Evolutionary conservation across 1,140 invertebrate species (phyloP).

Genomic region (Danaus plexippus): DNA sequence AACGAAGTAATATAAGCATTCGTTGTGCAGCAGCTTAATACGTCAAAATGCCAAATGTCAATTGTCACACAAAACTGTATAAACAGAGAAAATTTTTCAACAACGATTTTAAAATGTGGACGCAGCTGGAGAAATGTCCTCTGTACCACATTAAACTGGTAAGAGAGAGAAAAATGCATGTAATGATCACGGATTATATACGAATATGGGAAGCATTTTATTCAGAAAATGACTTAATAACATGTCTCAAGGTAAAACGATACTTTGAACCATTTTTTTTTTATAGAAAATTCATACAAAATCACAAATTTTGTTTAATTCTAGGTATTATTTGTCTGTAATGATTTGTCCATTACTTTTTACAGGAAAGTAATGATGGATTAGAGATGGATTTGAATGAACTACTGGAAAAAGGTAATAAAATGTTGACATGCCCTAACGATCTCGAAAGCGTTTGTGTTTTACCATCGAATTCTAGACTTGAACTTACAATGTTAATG

Average conservation of each 20-base stretch:
- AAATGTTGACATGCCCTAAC: conserved; percentile 32
- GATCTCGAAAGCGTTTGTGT: conserved; percentile 31
- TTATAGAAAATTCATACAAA: conserved; percentile 5
- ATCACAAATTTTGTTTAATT: too few relatives aligned
- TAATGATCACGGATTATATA: conserved; percentile 17
- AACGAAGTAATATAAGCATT: too few relatives aligned
- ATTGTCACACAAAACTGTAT: too few relatives aligned
- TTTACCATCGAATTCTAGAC: conserved; percentile 15
- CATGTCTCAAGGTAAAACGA: conserved; percentile 11
- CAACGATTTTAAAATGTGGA: conserved; percentile 29
- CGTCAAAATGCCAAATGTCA: too few relatives aligned
- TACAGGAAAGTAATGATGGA: conserved; percentile 40
- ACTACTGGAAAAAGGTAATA: conserved; percentile 31
- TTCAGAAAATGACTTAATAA: conserved; percentile 13
- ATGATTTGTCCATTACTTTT: conserved; percentile 1
- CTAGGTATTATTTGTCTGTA: too few relatives aligned
- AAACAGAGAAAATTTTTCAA: too few relatives aligned
- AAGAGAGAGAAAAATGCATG: conserved; percentile 3
- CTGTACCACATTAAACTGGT: conserved; percentile 12
- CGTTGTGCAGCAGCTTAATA: too few relatives aligned
- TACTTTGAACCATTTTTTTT: conserved; percentile 1
- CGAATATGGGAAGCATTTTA: conserved; percentile 17
- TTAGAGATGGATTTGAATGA: conserved; percentile 37
- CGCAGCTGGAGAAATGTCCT: conserved; percentile 20
- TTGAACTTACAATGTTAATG: conserved; percentile 32